Percentiles rank a stretch among this genome's conserved stretches.
Evolutionary conservation across 2,113 vertebrate species (phyloP).

Genomic region (Boleophthalmus pectinirostris): DNA sequence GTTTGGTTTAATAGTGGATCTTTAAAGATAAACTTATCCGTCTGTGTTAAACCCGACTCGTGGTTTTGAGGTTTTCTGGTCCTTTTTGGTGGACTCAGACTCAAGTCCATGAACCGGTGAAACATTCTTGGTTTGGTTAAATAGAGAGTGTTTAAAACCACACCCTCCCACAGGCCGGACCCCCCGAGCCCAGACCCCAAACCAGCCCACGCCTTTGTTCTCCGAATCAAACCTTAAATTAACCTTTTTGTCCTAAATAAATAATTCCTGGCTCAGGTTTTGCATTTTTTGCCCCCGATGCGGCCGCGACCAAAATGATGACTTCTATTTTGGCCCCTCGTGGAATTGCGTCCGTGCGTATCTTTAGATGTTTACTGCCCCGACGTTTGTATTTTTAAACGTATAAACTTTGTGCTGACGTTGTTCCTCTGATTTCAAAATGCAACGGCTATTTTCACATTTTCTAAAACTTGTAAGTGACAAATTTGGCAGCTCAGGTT

Average conservation of each 20-base stretch:
- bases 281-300: conserved; percentile 80
- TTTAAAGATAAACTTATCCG: conserved; percentile 17
- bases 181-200: conserved; percentile 49
- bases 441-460: background rate
- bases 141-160: conserved; percentile 55
- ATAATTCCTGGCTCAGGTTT: conserved; percentile 85
- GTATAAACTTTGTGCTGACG: conserved; percentile 58
- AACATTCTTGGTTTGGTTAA: conserved; percentile 69
- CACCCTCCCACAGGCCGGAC: conserved; percentile 4
- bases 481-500: conserved; percentile 12
- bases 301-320: conserved; percentile 83
- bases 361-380: conserved; percentile 71
- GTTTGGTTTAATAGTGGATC: background rate
- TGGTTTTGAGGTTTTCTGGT: background rate
- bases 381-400: conserved; percentile 71
- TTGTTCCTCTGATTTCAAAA: conserved; percentile 46
- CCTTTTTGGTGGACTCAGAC: conserved; percentile 29
- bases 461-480: background rate
- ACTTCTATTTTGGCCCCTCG: conserved; percentile 81
- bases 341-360: conserved; percentile 80
- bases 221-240: conserved; percentile 75
- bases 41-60: conserved; percentile 2
- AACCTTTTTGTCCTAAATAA: conserved; percentile 79
- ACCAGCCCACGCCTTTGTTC: conserved; percentile 75
- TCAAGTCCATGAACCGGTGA: conserved; percentile 16